Evolutionary conservation across 2,888 invertebrate species (phyloP).

Genomic region (Cenopis cana): DNA sequence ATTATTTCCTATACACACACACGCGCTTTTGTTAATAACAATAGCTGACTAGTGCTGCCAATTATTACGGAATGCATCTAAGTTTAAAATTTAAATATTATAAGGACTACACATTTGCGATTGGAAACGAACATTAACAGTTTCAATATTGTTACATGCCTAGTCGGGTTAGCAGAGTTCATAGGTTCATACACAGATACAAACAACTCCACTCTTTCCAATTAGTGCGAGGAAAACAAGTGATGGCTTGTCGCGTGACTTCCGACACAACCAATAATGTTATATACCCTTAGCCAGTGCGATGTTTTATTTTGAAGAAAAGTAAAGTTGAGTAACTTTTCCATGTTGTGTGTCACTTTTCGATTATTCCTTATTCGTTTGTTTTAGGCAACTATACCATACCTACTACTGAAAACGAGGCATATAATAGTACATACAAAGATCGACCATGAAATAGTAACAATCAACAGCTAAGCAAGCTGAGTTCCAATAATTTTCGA

Average conservation of each 20-base stretch:
- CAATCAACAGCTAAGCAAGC: constrained; percentile 1
- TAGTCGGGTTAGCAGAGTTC: neutral
- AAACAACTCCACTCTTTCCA: neutral
- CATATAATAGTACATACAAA: no score
- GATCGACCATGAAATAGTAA: neutral
- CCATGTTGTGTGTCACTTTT: neutral
- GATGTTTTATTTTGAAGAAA: neutral
- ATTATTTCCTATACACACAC: neutral
- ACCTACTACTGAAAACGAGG: neutral
- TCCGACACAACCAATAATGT: neutral
- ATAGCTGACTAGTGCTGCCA: constrained; percentile 13
- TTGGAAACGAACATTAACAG: neutral
- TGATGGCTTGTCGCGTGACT: neutral
- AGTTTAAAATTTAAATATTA: constrained; percentile 1
- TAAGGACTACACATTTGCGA: neutral
- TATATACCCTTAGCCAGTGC: neutral
- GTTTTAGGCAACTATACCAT: neutral
- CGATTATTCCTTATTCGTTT: neutral
- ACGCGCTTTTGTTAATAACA: neutral
- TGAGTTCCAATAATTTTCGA: neutral
- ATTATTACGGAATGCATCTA: constrained; percentile 11
- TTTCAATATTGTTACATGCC: neutral
- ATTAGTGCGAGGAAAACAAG: neutral
- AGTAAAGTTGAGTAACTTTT: neutral
- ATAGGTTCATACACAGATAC: no score